phyloP scores from a whole-genome alignment of 1,140 invertebrate species.

The Ostrea denselamellosa region DNA sequence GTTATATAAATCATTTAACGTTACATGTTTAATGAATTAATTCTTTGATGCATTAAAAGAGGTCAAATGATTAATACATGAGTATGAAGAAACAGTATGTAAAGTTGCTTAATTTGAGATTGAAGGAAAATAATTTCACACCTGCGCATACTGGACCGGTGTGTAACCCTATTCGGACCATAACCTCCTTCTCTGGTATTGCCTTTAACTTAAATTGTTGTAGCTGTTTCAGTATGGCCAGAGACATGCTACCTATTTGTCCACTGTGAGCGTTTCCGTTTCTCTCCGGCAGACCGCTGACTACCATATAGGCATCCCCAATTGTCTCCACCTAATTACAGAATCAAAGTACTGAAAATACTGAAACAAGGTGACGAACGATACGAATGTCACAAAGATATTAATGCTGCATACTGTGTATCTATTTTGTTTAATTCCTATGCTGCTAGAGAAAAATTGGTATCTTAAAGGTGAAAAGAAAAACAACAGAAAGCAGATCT shows the following conservation, averaged over 20 bases:
- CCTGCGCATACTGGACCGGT: conserved; percentile 83
- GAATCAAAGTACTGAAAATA: not conserved
- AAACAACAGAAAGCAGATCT: not conserved
- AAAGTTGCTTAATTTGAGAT: too few species aligned
- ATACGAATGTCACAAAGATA: too few species aligned
- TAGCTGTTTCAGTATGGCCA: conserved; percentile 91
- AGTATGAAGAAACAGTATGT: too few species aligned
- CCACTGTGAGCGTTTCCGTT: conserved; percentile 86
- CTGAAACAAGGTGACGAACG: not conserved
- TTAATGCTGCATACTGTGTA: too few species aligned
- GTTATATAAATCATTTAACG: too few species aligned
- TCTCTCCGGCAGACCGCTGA: conserved; percentile 89
- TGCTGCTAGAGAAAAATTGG: not conserved
- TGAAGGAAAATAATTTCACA: conserved; percentile 3
- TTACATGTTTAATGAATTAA: too few species aligned
- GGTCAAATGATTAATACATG: too few species aligned
- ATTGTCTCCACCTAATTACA: conserved; percentile 62
- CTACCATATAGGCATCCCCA: conserved; percentile 71
- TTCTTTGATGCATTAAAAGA: too few species aligned
- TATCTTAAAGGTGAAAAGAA: too few species aligned
- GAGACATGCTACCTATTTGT: conserved; percentile 93
- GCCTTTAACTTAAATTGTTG: conserved; percentile 91
- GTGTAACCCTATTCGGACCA: conserved; percentile 94
- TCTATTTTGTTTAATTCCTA: too few species aligned
- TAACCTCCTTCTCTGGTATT: conserved; percentile 89